Conservation (phyloP, 2,888 invertebrate species). For the Abrostola triplasia region DNA sequence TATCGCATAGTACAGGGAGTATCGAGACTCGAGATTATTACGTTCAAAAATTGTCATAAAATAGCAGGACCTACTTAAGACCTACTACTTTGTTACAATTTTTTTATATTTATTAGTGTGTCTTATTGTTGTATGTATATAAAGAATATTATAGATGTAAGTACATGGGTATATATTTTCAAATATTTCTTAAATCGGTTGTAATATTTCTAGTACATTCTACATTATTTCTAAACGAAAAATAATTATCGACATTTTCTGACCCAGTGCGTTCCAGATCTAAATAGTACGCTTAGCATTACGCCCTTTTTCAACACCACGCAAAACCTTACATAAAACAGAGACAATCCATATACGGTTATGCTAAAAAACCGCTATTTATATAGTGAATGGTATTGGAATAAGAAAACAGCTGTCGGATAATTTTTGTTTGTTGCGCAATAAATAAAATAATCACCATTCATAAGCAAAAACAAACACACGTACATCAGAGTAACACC, state of each 20-base stretch:
- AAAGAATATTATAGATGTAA: no score
- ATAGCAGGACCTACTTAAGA: no score
- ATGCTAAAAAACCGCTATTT: constrained; percentile 19
- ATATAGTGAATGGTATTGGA: constrained; percentile 7
- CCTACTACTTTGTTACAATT: no score
- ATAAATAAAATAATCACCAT: constrained; percentile 59
- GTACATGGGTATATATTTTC: neutral
- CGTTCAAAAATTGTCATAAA: no score
- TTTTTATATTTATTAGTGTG: no score
- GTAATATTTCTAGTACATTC: constrained; percentile 36
- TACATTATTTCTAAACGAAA: constrained; percentile 7
- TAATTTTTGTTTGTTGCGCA: constrained; percentile 77
- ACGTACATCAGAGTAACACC: constrained; percentile 41
- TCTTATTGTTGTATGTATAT: no score
- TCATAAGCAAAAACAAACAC: constrained; percentile 51
- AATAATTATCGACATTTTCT: constrained; percentile 14
- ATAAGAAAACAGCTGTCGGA: constrained; percentile 47
- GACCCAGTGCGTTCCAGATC: constrained; percentile 7
- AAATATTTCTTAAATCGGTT: neutral
- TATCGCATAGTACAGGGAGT: no score
- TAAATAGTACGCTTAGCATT: constrained; percentile 14
- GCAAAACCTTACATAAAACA: neutral
- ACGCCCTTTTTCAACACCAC: neutral
- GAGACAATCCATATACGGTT: neutral
- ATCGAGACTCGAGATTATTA: no score